Evolutionary conservation across 92 coral and sea anemone species (phyloP), one percentile per base, ranked within the genome.

Genomic region (Heliopora coerulea): DNA sequence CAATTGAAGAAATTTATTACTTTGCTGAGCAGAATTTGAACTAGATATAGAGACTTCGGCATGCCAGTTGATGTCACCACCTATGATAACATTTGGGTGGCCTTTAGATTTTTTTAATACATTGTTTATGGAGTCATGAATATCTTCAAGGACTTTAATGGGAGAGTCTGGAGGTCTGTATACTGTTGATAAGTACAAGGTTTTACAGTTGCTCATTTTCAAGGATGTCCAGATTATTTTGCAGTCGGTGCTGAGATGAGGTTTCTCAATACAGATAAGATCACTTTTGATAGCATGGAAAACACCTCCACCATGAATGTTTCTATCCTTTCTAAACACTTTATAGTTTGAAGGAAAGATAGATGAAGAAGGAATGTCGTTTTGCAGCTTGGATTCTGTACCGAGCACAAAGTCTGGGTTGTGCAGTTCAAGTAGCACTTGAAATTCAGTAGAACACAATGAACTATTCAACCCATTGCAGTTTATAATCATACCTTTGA

Each of bases 91-190:
- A 27, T 82, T 83, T 17, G 87, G 83, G 48, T 78, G 79, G 48
- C 13, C 59, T 15, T 49, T 48, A 25, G 5, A n/a, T 28, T 19
- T 31, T 12, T 20, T 33, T 54, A 83, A 72, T 3, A 83, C 83
- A 5, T 32, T 1, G 30, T 42, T 83, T 17, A 83, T 54, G 50
- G 87, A 83, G 18, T 83, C 87, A 14, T 33, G 21, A 15, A 83
- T 24, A 15, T 67, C 31, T 19, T 83, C 87, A 1, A 83, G 67
- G 18, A 70, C 41, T 15, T 69, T 80, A 21, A 61, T n/a, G 23
- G 83, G 37, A 0, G 77, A 83, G 31, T 62, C 74, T 70, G 83
- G 87, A 49, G 87, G 87, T 54, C 80, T 83, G 63, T 78, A 78
- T 29, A 20, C 72, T 7, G 79, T 34, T 66, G 87, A 25, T 14